Percentiles rank a stretch among this genome's conserved stretches.
These are phyloP conservation scores for Calosoma granatense DNA, from an alignment of 1,140 invertebrate species.

Conservation along the genomic window DNA sequence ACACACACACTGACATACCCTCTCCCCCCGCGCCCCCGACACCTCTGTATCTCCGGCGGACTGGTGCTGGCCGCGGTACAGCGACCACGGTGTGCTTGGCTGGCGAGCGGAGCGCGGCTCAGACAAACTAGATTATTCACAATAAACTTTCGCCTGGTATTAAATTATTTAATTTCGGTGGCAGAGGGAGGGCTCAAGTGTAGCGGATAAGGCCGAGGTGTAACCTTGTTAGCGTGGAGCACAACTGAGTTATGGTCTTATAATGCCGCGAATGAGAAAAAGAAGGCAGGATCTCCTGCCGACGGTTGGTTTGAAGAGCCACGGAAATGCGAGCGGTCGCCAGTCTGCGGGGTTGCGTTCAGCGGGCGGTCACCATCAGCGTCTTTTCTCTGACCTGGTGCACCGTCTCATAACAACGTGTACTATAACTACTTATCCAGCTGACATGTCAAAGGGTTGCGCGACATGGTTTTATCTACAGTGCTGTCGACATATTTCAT, in stretches of 20 bases:
- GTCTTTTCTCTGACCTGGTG: neutral
- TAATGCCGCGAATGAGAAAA: slow-evolving; percentile 34
- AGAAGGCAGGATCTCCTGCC: slow-evolving; percentile 20
- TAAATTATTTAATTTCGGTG: slow-evolving; percentile 37
- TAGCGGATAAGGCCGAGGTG: slow-evolving; percentile 27
- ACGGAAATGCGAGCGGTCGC: slow-evolving; percentile 19
- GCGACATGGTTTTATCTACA: too few relatives aligned
- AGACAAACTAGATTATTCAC: slow-evolving; percentile 38
- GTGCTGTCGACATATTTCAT: too few relatives aligned
- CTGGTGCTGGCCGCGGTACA: too few relatives aligned
- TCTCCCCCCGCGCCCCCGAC: neutral
- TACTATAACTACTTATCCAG: too few relatives aligned
- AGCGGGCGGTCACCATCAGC: slow-evolving; percentile 20
- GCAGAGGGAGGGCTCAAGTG: slow-evolving; percentile 20
- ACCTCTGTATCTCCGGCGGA: neutral
- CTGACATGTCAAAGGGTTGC: too few relatives aligned
- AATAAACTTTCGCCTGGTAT: slow-evolving; percentile 37
- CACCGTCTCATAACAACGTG: too few relatives aligned
- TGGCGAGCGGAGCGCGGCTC: slow-evolving; percentile 5
- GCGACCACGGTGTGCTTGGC: too few relatives aligned
- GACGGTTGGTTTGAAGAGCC: neutral
- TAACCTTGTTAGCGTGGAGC: slow-evolving; percentile 34
- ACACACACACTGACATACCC: neutral
- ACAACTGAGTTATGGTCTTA: slow-evolving; percentile 37
- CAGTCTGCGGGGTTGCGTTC: slow-evolving; percentile 24